Conservation (phyloP, 2,888 invertebrate genomes). For the Teleogryllus oceanicus region DNA sequence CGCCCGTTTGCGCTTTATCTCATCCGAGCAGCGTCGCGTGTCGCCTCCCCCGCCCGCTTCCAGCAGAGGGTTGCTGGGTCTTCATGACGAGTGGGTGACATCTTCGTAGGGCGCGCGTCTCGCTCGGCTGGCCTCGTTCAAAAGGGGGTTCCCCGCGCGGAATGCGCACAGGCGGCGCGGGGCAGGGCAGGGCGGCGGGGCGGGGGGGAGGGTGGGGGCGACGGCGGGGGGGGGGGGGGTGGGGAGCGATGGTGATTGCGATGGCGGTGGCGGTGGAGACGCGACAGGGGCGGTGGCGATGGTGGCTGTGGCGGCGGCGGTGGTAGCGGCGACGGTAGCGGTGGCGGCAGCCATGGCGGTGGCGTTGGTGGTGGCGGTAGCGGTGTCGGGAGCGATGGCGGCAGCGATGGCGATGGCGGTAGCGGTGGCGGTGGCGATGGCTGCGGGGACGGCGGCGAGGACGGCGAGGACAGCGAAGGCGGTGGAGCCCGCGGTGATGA, state of each 20-base stretch:
- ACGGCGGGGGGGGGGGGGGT: not conserved
- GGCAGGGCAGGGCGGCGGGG: not conserved
- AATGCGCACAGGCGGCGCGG: not conserved
- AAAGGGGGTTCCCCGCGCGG: not conserved
- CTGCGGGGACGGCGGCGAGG: too few relatives aligned
- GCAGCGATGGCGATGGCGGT: too few relatives aligned
- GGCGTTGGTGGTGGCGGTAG: too few relatives aligned
- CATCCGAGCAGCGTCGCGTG: not conserved
- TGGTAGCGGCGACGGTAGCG: accelerated
- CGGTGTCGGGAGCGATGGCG: too few relatives aligned
- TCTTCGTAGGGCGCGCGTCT: not conserved
- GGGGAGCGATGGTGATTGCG: not conserved
- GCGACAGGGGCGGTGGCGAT: too few relatives aligned
- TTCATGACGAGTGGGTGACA: not conserved
- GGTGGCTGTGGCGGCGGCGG: not conserved
- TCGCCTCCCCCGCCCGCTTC: not conserved
- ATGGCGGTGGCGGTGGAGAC: too few relatives aligned
- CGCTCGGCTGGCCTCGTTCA: not conserved
- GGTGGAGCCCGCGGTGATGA: too few relatives aligned
- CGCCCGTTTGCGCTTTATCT: not conserved
- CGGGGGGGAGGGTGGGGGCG: not conserved
- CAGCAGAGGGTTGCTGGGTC: not conserved
- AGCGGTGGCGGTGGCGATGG: too few relatives aligned
- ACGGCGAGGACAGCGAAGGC: too few relatives aligned
- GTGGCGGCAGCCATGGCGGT: not conserved